Conservation (phyloP, 2,797 vertebrate genomes). For the Hippopotamyrus pictus region DNA sequence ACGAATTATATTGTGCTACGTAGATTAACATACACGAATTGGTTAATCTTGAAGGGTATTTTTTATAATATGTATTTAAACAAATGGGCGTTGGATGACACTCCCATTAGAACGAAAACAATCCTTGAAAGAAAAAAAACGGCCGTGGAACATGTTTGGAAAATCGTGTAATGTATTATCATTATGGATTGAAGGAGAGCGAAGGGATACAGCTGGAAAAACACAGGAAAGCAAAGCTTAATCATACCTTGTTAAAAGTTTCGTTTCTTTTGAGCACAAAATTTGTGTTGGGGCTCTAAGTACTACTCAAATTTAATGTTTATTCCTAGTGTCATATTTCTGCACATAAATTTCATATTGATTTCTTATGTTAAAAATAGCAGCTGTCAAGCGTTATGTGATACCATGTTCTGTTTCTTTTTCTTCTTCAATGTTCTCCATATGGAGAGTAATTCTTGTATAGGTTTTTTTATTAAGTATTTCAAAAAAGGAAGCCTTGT, state of each 20-base stretch:
- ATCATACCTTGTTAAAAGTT: background rate
- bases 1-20: background rate
- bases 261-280: background rate
- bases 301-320: background rate
- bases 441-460: background rate
- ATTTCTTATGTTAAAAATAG: slow-evolving; percentile 9
- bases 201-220: background rate
- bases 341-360: slow-evolving; percentile 1
- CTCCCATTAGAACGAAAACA: background rate
- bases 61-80: background rate
- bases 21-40: background rate
- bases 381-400: background rate
- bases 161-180: background rate
- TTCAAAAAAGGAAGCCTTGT: background rate
- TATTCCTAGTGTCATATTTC: background rate
- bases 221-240: background rate
- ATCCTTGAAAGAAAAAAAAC: background rate
- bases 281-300: background rate
- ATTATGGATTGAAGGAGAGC: background rate
- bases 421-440: background rate
- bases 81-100: background rate
- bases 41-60: background rate
- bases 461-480: background rate
- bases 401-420: slow-evolving; percentile 4
- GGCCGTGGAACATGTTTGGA: background rate